A percentile compares a stretch with the other conserved stretches of the same genome.
These are phyloP conservation scores for Pseudochaenichthys georgianus DNA, from an alignment of 2,797 vertebrate species.

Conservation along the genomic window DNA sequence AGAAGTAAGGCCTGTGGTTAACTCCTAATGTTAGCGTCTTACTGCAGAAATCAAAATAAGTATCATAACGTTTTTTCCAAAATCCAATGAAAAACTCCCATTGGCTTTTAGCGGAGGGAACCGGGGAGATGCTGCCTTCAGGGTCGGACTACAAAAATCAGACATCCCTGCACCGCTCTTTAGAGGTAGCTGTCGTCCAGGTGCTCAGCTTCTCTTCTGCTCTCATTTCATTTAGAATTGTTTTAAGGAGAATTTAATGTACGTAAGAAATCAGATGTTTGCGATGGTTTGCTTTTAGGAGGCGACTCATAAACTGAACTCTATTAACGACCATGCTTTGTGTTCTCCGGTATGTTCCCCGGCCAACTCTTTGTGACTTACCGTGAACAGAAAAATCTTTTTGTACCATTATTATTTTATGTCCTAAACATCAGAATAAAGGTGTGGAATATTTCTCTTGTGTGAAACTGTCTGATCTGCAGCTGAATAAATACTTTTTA, in stretches of 20 bases:
- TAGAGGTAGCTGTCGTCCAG: constrained; percentile 35
- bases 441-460: constrained; percentile 44
- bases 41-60: too few relatives aligned
- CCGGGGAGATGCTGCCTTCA: too few relatives aligned
- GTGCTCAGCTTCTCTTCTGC: constrained; percentile 24
- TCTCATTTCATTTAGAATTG: constrained; percentile 25
- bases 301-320: constrained; percentile 15
- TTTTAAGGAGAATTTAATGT: constrained; percentile 27
- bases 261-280: constrained; percentile 8
- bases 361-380: constrained; percentile 41
- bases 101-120: too few relatives aligned
- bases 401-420: constrained; percentile 68
- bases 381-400: constrained; percentile 37
- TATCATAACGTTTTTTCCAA: too few relatives aligned
- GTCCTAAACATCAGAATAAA: constrained; percentile 38
- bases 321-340: constrained; percentile 35
- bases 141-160: too few relatives aligned
- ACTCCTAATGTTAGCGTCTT: too few relatives aligned
- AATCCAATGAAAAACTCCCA: too few relatives aligned
- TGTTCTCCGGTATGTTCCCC: constrained; percentile 14
- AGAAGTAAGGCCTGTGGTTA: too few relatives aligned
- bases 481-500: constrained; percentile 75
- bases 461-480: constrained; percentile 56
- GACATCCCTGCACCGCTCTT: neutral
- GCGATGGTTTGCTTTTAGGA: constrained; percentile 2